phyloP scores from a whole-genome alignment of 2,888 invertebrate genomes.

The Adelphocoris suturalis region DNA sequence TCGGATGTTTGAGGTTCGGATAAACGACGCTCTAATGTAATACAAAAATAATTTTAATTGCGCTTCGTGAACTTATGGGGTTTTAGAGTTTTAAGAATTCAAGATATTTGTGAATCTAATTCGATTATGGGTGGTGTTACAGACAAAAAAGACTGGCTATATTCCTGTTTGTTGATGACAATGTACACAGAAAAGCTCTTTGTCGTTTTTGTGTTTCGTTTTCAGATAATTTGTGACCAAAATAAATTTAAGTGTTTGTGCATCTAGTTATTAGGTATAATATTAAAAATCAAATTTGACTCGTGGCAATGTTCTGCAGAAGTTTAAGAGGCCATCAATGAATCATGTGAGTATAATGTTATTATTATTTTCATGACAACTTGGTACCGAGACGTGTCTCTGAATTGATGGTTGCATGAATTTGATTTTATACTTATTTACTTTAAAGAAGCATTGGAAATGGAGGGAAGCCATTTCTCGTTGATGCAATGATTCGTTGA shows the following conservation, averaged over 20 bases:
- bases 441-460: no score
- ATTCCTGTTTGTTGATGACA: background rate
- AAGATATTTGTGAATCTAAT: background rate
- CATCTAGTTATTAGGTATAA: background rate
- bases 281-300: background rate
- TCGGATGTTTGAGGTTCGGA: no score
- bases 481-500: no score
- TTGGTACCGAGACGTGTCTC: no score
- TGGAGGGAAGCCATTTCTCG: no score
- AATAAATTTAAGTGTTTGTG: background rate
- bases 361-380: no score
- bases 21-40: no score
- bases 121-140: background rate
- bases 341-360: no score
- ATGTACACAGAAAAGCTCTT: background rate
- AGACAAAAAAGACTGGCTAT: constrained; percentile 21
- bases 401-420: no score
- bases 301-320: background rate
- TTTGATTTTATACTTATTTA: no score
- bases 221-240: constrained; percentile 10
- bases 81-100: background rate
- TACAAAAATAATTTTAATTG: no score
- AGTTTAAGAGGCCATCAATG: no score
- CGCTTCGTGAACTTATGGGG: background rate
- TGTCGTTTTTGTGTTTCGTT: background rate